Conservation (phyloP, 2,113 vertebrate genomes). For the Lucifuga dentata region DNA sequence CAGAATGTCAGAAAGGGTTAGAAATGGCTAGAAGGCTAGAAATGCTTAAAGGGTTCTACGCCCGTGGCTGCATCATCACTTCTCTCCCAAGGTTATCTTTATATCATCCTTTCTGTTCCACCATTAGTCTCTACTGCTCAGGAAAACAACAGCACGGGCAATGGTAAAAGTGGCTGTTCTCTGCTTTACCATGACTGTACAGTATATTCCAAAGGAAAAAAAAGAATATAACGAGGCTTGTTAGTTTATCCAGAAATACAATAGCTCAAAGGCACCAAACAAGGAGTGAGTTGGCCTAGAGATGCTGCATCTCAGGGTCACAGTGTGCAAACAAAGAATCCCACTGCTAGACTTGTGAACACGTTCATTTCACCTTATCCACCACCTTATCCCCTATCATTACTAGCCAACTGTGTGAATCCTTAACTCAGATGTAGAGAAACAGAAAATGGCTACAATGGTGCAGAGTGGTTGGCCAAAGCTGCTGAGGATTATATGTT, state of each 20-base stretch:
- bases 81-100: constrained; percentile 80
- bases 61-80: constrained; percentile 68
- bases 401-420: constrained; percentile 62
- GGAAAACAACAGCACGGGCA: constrained; percentile 46
- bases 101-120: constrained; percentile 56
- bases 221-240: constrained; percentile 5
- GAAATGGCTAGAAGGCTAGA: constrained; percentile 62
- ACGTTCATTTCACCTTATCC: constrained; percentile 71
- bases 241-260: constrained; percentile 48
- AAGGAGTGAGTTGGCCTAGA: constrained; percentile 53
- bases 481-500: constrained; percentile 75
- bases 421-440: constrained; percentile 22
- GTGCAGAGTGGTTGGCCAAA: constrained; percentile 54
- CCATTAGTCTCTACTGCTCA: constrained; percentile 58
- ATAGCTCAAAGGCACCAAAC: constrained; percentile 49
- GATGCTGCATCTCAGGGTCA: constrained; percentile 67
- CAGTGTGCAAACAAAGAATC: constrained; percentile 50
- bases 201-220: constrained; percentile 12
- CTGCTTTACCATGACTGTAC: constrained; percentile 23
- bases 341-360: constrained; percentile 54
- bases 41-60: no score
- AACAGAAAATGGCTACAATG: constrained; percentile 64
- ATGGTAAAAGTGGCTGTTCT: constrained; percentile 3
- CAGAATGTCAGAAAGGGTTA: constrained; percentile 80
- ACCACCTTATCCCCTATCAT: constrained; percentile 57